These are phyloP conservation scores for Oncorhynchus keta DNA, from an alignment of 2,113 vertebrate species.

Conservation along the genomic window DNA sequence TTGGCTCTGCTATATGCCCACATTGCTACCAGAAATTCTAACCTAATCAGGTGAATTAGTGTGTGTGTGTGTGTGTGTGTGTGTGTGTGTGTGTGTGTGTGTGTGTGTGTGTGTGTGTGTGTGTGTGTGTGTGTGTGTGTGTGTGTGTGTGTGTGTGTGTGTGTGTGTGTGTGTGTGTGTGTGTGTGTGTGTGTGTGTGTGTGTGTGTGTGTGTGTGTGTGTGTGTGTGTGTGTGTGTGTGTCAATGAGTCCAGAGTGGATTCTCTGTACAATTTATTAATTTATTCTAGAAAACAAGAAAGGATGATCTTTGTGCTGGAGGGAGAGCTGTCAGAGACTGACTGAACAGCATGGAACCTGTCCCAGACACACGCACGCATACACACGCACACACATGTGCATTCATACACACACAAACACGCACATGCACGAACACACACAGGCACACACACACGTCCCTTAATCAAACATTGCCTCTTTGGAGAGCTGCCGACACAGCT, in stretches of 20 bases:
- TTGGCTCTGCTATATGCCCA: background rate
- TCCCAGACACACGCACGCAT: background rate
- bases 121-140: background rate
- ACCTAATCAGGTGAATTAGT: background rate
- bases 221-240: background rate
- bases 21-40: background rate
- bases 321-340: slow-evolving; percentile 28
- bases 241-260: background rate
- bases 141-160: no score
- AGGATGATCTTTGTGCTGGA: slow-evolving; percentile 34
- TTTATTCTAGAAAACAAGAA: slow-evolving; percentile 18
- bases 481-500: background rate
- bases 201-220: background rate
- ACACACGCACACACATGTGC: background rate
- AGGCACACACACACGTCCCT: background rate
- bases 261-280: background rate
- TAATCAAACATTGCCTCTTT: slow-evolving; percentile 29
- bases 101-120: background rate
- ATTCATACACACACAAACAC: no score
- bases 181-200: slow-evolving; percentile 11
- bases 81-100: slow-evolving; percentile 7
- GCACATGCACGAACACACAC: no score
- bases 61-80: background rate
- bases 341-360: background rate
- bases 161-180: background rate